Conservation (phyloP, 2,797 vertebrate genomes). For the Lepidocolaptes lacrymiger region DNA sequence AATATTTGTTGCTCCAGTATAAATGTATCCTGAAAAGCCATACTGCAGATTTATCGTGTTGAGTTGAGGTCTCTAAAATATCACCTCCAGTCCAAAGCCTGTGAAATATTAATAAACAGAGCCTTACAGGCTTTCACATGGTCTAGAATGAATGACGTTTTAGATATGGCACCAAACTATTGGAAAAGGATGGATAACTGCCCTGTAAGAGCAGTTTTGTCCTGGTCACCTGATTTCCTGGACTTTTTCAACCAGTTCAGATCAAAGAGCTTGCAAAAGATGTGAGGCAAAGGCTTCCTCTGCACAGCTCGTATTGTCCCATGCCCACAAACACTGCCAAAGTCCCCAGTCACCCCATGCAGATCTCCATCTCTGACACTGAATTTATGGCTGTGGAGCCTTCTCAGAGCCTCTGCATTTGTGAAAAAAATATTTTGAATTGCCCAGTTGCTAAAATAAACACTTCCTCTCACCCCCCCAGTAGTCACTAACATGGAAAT, state of each 20-base stretch:
- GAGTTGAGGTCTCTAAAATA: neutral
- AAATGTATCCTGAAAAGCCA: neutral
- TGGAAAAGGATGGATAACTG: neutral
- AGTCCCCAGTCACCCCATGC: rapidly evolving
- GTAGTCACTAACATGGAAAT: conserved; percentile 31
- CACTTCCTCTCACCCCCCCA: neutral
- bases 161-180: neutral
- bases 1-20: neutral
- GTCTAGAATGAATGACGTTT: neutral
- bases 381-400: neutral
- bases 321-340: neutral
- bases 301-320: neutral
- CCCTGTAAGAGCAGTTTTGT: neutral
- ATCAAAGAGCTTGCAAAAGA: neutral
- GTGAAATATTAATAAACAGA: neutral
- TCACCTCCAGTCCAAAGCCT: neutral
- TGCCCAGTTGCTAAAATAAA: conserved; percentile 15
- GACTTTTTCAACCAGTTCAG: neutral
- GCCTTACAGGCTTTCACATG: neutral
- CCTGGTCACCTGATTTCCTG: neutral
- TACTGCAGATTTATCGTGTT: neutral
- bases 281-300: neutral
- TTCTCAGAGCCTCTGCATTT: neutral
- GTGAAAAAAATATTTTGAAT: neutral
- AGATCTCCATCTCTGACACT: neutral